Evolutionary conservation across 2,113 vertebrate genomes (phyloP).

Genomic region (Machaerirhynchus nigripectus): DNA sequence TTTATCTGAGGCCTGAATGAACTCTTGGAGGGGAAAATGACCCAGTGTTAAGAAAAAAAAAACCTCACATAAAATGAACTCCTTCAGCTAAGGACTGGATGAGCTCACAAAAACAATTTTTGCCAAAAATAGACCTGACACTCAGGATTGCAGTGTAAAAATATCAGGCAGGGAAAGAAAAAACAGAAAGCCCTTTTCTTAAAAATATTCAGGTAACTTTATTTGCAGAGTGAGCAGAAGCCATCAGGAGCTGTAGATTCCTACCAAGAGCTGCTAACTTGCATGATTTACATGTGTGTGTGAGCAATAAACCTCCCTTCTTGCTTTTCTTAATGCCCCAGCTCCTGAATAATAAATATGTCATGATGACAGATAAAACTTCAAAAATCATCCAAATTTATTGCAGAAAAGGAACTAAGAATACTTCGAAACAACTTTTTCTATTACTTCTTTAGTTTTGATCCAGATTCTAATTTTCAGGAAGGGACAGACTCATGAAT

Average conservation of each 20-base stretch:
- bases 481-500: neutral
- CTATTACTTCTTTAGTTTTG: neutral
- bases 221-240: neutral
- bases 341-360: neutral
- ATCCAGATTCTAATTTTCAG: neutral
- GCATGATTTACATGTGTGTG: neutral
- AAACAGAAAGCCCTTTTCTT: neutral
- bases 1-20: slow-evolving; percentile 7
- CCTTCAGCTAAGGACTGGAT: neutral
- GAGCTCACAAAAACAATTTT: neutral
- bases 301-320: neutral
- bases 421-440: neutral
- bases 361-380: neutral
- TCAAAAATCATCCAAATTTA: neutral
- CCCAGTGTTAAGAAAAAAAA: neutral
- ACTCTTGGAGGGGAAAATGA: neutral
- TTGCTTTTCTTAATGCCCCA: neutral
- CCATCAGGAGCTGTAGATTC: neutral
- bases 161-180: neutral
- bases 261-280: neutral
- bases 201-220: neutral
- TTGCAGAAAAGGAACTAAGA: neutral
- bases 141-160: neutral
- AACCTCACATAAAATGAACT: accelerated
- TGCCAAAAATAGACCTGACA: neutral